phyloP scores from a whole-genome alignment of 2,113 vertebrate species.

The Chaetodon trifascialis region DNA sequence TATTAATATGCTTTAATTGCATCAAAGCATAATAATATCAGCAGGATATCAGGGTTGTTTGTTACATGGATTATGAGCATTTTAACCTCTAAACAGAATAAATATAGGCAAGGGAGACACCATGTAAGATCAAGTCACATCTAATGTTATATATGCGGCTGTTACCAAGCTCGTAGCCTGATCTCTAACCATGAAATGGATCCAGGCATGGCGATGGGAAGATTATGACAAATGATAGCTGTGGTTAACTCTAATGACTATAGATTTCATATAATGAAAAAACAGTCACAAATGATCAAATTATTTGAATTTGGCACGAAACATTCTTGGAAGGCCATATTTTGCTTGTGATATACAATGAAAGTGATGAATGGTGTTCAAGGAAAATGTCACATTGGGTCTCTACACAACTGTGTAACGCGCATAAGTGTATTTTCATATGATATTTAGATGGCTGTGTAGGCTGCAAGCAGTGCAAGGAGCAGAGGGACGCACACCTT shows the following conservation, averaged over 20 bases:
- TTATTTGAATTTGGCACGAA: constrained; percentile 12
- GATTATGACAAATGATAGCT: constrained; percentile 62
- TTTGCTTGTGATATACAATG: constrained; percentile 48
- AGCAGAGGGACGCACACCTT: constrained; percentile 18
- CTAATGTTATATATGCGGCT: background rate
- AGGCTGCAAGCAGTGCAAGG: constrained; percentile 17
- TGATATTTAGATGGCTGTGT: constrained; percentile 38
- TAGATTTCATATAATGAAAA: constrained; percentile 49
- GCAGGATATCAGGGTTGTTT: constrained; percentile 1
- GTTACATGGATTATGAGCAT: constrained; percentile 4
- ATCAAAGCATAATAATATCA: constrained; percentile 1
- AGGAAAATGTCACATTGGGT: constrained; percentile 49
- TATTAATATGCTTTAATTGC: background rate
- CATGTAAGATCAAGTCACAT: constrained; percentile 1
- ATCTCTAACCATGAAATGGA: constrained; percentile 51
- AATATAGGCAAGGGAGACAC: background rate
- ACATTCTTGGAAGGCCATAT: constrained; percentile 5
- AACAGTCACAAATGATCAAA: constrained; percentile 41
- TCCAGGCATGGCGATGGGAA: constrained; percentile 13
- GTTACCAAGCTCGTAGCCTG: constrained; percentile 42
- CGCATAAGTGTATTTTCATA: constrained; percentile 16
- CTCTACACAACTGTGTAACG: constrained; percentile 17
- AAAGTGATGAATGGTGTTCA: constrained; percentile 49
- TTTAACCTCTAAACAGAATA: constrained; percentile 24
- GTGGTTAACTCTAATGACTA: constrained; percentile 50